A percentile compares a stretch with the other conserved stretches of the same genome.
Conservation (phyloP, 2,797 vertebrate species). For the Mallotus villosus region DNA sequence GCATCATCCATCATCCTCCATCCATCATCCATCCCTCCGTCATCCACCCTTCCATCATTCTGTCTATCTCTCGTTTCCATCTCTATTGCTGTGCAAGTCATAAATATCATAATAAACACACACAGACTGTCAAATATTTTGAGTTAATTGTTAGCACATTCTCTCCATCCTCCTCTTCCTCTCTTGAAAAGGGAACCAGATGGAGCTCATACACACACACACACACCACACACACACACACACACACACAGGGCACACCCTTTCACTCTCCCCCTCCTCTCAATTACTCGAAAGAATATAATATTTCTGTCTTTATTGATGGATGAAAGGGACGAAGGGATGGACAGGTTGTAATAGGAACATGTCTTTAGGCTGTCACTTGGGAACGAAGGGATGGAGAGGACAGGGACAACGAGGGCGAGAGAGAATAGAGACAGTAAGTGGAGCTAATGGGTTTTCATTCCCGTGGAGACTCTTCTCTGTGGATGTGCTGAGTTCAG, state of each 20-base stretch:
- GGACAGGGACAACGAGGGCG: background rate
- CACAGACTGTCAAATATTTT: too few relatives aligned
- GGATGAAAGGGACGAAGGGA: background rate
- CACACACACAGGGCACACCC: too few relatives aligned
- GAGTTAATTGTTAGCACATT: background rate
- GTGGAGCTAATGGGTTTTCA: background rate
- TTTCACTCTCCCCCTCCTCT: background rate
- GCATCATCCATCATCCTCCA: background rate
- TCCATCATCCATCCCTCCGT: background rate
- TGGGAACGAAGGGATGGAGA: background rate
- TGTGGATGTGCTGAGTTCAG: too few relatives aligned
- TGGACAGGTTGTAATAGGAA: too few relatives aligned
- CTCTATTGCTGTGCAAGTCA: conserved; percentile 5
- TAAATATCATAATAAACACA: too few relatives aligned
- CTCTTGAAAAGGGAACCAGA: conserved; percentile 59
- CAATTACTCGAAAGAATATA: background rate
- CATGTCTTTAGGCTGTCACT: too few relatives aligned
- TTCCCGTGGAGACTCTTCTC: too few relatives aligned
- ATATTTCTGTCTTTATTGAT: background rate
- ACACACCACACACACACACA: conserved; percentile 3
- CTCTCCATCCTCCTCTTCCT: conserved; percentile 27
- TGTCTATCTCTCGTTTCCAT: conserved; percentile 17
- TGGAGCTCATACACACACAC: background rate
- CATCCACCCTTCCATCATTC: background rate
- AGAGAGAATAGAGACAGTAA: too few relatives aligned